Evolutionary conservation across 1,140 invertebrate species (phyloP).

Genomic region (Druon quercuslanigerum): DNA sequence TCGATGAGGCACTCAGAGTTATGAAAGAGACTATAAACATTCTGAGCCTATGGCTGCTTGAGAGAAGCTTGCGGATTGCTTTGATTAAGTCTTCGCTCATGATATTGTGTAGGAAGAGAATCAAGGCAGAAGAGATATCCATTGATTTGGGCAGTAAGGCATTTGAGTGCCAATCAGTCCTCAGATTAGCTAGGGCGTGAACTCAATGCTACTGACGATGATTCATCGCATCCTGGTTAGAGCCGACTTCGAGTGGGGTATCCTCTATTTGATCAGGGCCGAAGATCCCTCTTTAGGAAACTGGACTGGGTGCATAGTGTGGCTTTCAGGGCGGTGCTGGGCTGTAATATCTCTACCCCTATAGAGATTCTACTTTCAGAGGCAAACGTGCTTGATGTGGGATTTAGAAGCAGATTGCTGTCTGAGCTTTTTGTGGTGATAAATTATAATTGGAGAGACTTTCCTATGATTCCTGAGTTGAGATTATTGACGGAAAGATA

Average conservation of each 20-base stretch:
- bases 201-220: conserved; percentile 33
- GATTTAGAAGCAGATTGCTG: too few relatives aligned
- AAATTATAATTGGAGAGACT: too few relatives aligned
- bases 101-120: too few relatives aligned
- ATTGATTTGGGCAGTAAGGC: too few relatives aligned
- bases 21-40: not conserved
- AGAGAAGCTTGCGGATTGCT: not conserved
- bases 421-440: too few relatives aligned
- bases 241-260: conserved; percentile 43
- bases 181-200: conserved; percentile 40
- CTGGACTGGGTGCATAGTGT: conserved; percentile 40
- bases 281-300: not conserved
- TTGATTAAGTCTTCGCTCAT: not conserved
- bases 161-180: too few relatives aligned
- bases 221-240: conserved; percentile 43
- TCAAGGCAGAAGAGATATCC: too few relatives aligned
- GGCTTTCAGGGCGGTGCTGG: conserved; percentile 15
- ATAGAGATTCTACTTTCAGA: conserved; percentile 28
- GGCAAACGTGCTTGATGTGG: too few relatives aligned
- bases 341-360: conserved; percentile 37
- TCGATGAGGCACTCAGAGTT: not conserved
- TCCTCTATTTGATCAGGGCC: not conserved
- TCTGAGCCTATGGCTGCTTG: not conserved
- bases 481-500: too few relatives aligned
- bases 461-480: too few relatives aligned